Evolutionary conservation across 2,888 invertebrate genomes (phyloP), one percentile per base, ranked within the genome.

Genomic region (Patella caerulea): DNA sequence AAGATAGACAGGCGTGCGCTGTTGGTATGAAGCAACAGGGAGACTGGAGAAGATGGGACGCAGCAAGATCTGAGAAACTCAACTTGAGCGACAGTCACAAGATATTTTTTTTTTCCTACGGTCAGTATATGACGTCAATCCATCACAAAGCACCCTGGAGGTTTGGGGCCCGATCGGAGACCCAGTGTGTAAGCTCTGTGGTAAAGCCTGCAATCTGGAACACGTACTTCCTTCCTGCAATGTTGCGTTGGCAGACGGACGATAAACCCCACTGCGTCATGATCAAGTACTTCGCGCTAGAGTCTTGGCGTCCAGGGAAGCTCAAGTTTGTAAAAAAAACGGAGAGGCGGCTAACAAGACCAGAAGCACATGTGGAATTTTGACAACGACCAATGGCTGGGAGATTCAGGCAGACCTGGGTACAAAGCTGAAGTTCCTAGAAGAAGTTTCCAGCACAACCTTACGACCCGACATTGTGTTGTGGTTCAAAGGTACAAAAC

Each of bases 351-450:
- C 2, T 4, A 34, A 34, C 34, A 34, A 34, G 34, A 34, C 34
- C 34, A 29, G 29, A 29, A 29, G 29, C 29, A 29, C 29, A 12
- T 12, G 55, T 55, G 55, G 55, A 15, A 55, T 1, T 2, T 17
- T 55, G 55, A 14, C 73, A n/a, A 73, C 73, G 54, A 55, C 73
- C 2, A 73, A 73, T 73, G 73, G 54, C 56, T 73, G 73, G 2
- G 3, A 53, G 19, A 73, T 73, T 2, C 73, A 54, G 19, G 73
- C 73, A 54, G 73, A 73, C 24, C 54, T 73, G 53, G 12, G 73
- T 15, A n/a, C 54, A 19, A 73, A 4, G 52, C 15, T 55, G 12
- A 52, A 17, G 11, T 73, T 73, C 73, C 55, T 3, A 55, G n/a
- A 24, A 55, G 19, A 73, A 19, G 54, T 73, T n/a, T n/a, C n/a